A percentile compares a stretch with the other conserved stretches of the same genome.
phyloP scores from a whole-genome alignment of 2,888 invertebrate genomes.

The Dysmachus trigonus region DNA sequence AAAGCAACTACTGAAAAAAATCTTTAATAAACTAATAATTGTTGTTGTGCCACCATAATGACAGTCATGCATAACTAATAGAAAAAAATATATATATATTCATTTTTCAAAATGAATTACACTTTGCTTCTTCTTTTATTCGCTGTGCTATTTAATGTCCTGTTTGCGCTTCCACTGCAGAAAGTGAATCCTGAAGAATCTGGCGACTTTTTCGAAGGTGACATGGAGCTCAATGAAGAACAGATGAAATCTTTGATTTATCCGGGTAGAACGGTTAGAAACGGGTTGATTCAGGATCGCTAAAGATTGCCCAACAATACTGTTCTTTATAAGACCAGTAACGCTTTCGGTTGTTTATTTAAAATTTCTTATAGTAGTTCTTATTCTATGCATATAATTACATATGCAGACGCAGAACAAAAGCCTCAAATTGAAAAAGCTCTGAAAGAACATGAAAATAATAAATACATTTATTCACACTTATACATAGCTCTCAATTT shows the following conservation, averaged over 20 bases:
- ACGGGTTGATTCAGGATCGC: conserved; percentile 68
- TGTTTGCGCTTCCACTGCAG: too few relatives aligned
- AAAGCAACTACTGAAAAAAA: too few relatives aligned
- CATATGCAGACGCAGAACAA: conserved; percentile 64
- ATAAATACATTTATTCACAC: too few relatives aligned
- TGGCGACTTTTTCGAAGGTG: too few relatives aligned
- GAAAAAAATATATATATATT: not conserved
- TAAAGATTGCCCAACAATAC: conserved; percentile 72
- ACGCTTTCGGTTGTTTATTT: conserved; percentile 61
- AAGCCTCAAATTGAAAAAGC: conserved; percentile 67
- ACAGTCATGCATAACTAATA: not conserved
- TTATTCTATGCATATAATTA: conserved; percentile 54
- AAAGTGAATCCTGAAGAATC: too few relatives aligned
- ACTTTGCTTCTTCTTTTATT: too few relatives aligned
- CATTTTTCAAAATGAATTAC: too few relatives aligned
- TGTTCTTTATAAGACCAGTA: conserved; percentile 73
- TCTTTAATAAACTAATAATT: not conserved
- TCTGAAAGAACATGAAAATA: conserved; percentile 70
- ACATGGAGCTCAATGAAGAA: too few relatives aligned
- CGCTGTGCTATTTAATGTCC: too few relatives aligned
- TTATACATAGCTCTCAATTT: not conserved
- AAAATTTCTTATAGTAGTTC: not conserved
- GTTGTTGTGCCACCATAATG: not conserved
- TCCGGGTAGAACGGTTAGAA: conserved; percentile 64
- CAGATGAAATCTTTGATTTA: not conserved